Percentiles rank a stretch among this genome's conserved stretches.
Conservation (phyloP, 2,888 invertebrate genomes). For the Laothoe populi region DNA sequence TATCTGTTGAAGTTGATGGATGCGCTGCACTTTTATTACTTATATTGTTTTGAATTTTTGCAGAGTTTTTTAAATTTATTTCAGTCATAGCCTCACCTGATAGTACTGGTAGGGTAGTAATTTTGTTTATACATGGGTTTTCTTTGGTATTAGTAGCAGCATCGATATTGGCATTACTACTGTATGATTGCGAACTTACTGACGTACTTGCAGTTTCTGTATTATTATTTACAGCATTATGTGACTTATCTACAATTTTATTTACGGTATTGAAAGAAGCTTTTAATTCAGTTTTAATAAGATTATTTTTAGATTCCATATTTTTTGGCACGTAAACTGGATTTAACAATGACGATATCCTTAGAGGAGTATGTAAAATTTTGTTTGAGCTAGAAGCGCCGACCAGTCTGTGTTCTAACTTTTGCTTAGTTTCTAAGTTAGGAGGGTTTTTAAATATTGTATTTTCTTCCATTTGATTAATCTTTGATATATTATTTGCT, state of each 20-base stretch:
- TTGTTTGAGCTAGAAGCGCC: conserved; percentile 34
- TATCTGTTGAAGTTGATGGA: conserved; percentile 7
- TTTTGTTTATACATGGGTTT: not conserved
- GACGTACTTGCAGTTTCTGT: not conserved
- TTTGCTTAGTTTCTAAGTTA: conserved; percentile 8
- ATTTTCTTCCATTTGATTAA: not conserved
- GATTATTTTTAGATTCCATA: not conserved
- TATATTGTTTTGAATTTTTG: not conserved
- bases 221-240: not conserved
- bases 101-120: not conserved
- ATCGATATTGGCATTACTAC: not conserved
- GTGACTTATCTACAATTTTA: not conserved
- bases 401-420: conserved; percentile 31
- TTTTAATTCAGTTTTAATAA: not conserved
- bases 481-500: not conserved
- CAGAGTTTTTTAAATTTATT: not conserved
- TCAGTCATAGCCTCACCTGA: not conserved
- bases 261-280: not conserved
- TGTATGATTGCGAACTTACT: not conserved
- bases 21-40: not conserved
- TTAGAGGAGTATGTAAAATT: conserved; percentile 60
- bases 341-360: conserved; percentile 71
- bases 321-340: conserved; percentile 57
- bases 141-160: not conserved
- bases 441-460: not conserved